Conservation (phyloP, 35 echinoderm and acorn worm genomes). For the Lytechinus variegatus region DNA sequence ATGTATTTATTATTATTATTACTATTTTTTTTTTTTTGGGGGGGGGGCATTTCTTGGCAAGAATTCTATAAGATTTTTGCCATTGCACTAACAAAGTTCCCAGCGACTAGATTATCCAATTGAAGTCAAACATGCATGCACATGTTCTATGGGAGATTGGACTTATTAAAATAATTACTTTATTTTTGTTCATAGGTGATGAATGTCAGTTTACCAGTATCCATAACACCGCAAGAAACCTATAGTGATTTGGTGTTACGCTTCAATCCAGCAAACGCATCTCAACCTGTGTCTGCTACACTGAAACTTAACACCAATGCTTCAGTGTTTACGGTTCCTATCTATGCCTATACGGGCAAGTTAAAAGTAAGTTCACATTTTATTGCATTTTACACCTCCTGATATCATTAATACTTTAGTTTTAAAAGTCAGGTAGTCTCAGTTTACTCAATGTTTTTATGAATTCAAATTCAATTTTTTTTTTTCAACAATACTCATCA, state of each 20-base stretch:
- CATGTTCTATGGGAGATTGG: no score
- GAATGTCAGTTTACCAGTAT: constrained; percentile 72
- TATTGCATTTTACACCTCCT: background rate
- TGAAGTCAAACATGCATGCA: no score
- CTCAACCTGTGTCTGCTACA: constrained; percentile 66
- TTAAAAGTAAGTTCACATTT: constrained; percentile 75
- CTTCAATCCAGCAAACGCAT: constrained; percentile 70
- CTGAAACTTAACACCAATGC: constrained; percentile 90
- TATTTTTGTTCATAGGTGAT: constrained; percentile 67
- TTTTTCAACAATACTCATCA: no score
- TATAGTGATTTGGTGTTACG: constrained; percentile 67
- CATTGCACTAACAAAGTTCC: no score
- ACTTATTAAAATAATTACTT: background rate
- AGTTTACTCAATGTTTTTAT: no score
- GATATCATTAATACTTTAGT: background rate
- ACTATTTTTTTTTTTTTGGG: no score
- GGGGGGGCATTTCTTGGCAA: no score
- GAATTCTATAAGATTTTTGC: no score
- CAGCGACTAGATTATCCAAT: no score
- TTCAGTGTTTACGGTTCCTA: constrained; percentile 85
- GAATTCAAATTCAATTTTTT: no score
- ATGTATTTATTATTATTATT: no score
- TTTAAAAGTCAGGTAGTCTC: no score
- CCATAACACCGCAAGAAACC: constrained; percentile 77
- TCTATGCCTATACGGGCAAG: constrained; percentile 88